Conservation (phyloP, 2,797 vertebrate genomes). For the Morus bassanus region DNA sequence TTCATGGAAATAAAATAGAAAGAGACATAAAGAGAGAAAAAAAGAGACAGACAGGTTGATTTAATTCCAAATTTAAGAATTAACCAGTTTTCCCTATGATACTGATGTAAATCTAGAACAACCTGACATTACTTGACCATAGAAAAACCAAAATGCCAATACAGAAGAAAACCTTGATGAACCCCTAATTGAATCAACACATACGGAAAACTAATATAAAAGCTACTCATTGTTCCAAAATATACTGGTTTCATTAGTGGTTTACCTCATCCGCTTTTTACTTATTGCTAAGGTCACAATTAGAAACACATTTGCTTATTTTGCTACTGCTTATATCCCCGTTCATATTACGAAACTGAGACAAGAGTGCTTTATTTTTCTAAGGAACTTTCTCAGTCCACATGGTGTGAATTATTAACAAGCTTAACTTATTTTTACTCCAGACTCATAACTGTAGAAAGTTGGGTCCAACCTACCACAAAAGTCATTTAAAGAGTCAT, state of each 20-base stretch:
- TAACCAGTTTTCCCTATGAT: not conserved
- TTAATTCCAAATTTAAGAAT: not conserved
- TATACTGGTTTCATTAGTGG: constrained; percentile 59
- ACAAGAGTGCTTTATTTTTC: not conserved
- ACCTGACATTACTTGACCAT: not conserved
- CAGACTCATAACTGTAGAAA: not conserved
- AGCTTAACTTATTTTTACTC: constrained; percentile 18
- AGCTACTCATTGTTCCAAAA: constrained; percentile 36
- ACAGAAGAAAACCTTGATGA: not conserved
- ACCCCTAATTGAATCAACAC: constrained; percentile 25
- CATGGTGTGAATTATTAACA: constrained; percentile 33
- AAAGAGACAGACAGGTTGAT: not conserved
- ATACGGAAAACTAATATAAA: constrained; percentile 31
- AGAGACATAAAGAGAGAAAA: not conserved
- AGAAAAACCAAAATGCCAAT: not conserved
- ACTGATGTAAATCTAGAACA: not conserved
- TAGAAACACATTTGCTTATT: constrained; percentile 65
- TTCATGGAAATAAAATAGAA: not conserved
- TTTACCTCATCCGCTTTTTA: constrained; percentile 32
- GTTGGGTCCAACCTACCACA: not conserved
- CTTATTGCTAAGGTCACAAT: constrained; percentile 56
- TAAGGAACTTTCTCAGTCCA: constrained; percentile 5
- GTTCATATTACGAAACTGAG: constrained; percentile 22
- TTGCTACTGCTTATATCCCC: constrained; percentile 35
- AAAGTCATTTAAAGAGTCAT: not conserved